Evolutionary conservation across 1,140 invertebrate genomes (phyloP), one percentile per base, ranked within the genome.

Genomic region (Propsilocerus akamusi): DNA sequence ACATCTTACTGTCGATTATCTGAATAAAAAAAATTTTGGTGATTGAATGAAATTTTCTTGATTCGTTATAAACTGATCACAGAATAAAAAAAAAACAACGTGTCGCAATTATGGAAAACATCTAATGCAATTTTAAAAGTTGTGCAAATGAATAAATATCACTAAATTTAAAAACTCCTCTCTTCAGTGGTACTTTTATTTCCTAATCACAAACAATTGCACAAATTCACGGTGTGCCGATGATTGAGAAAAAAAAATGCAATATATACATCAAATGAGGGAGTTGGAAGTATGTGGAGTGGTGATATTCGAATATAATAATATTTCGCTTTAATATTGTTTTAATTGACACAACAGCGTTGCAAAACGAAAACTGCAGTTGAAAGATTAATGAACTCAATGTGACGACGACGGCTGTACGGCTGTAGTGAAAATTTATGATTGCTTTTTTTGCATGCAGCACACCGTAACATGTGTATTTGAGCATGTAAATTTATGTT

Each of bases 361-460:
- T 17, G 14, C 17, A 41, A 2, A 20, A 20, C 17, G 10, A 7
- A 17, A 20, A 41, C 17, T 8, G 17, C 17, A 20, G 12, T 41
- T 41, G 34, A 41, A 41, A 41, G 34, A 41, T 41, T 41, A 41
- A 41, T 41, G 34, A 41, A 41, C 34, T 41, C 34, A 41, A 41
- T 41, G 22, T 41, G 34, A 14, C 17, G 22, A 41, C 34, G 34
- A 8, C 34, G 34, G 34, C 17, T 41, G 22, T 30, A 30, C 14
- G 14, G 10, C 11, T 41, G 34, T 20, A 41, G 22, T 41, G 34
- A 20, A 41, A 41, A 41, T 41, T 41, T 41, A 41, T 41, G 34
- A 30, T 7, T 30, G 28, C 28, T 8, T 30, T 30, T 30, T 12
- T 30, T 30, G 28, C 28, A 30, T 30, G 28, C 28, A 4, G 11